Percentiles rank a stretch among this genome's conserved stretches.
Conservation (phyloP, 2,113 vertebrate species). For the Tetraodon nigroviridis region DNA sequence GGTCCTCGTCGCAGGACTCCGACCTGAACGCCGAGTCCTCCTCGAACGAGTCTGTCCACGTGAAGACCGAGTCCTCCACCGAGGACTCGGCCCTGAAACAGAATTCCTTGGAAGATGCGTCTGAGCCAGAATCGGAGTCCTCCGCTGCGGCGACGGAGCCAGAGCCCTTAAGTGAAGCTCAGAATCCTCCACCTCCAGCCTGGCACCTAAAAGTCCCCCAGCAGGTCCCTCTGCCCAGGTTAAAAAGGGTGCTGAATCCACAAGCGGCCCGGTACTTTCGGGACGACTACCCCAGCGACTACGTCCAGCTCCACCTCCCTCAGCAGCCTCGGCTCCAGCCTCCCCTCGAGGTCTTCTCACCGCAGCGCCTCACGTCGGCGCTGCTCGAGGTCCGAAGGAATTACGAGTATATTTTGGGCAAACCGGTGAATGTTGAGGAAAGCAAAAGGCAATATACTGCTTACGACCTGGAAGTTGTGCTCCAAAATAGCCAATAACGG, state of each 20-base stretch:
- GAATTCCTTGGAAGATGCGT: too few relatives aligned
- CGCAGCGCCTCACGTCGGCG: slow-evolving; percentile 50
- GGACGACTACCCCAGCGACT: not conserved
- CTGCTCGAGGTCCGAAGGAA: slow-evolving; percentile 56
- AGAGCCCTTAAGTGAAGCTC: not conserved
- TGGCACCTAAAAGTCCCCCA: not conserved
- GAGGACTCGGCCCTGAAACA: not conserved
- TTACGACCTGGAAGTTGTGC: slow-evolving; percentile 49
- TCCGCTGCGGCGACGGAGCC: not conserved
- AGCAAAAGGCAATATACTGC: slow-evolving; percentile 15
- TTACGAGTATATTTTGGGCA: slow-evolving; percentile 53
- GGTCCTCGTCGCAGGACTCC: not conserved
- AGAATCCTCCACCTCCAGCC: not conserved
- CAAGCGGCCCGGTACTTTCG: not conserved
- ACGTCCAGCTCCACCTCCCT: not conserved
- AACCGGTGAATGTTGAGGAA: not conserved
- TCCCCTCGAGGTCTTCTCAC: slow-evolving; percentile 44
- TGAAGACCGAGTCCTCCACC: not conserved
- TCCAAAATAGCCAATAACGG: slow-evolving; percentile 20
- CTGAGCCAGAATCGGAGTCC: not conserved
- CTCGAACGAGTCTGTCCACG: not conserved
- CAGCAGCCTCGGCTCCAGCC: slow-evolving; percentile 13
- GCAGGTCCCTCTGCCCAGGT: not conserved
- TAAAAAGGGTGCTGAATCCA: not conserved
- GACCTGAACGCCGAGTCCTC: not conserved